Conservation (phyloP, 2,113 vertebrate species). For the Mystacornis crossleyi region DNA sequence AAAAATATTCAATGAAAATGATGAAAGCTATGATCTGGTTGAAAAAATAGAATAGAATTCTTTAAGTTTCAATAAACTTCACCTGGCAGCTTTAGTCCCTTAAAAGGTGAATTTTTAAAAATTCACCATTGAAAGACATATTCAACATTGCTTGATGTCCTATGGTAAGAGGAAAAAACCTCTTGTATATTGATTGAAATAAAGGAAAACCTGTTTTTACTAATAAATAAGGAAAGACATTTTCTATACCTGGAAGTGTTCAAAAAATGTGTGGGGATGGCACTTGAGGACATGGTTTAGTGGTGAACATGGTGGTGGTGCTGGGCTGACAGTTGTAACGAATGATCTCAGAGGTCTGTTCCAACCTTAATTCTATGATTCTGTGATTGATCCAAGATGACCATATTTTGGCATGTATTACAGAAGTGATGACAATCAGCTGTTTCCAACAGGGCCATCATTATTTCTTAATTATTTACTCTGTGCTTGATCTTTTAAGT, state of each 20-base stretch:
- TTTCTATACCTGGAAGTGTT: neutral
- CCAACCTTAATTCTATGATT: neutral
- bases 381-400: neutral
- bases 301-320: neutral
- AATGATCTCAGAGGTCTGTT: neutral
- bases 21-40: neutral
- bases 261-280: neutral
- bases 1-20: neutral
- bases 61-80: neutral
- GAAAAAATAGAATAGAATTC: neutral
- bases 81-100: neutral
- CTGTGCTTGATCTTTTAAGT: neutral
- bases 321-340: neutral
- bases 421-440: neutral
- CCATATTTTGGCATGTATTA: neutral
- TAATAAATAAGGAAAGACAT: neutral
- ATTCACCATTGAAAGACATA: neutral
- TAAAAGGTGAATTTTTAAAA: neutral
- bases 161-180: neutral
- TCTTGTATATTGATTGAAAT: neutral
- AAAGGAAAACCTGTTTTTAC: neutral
- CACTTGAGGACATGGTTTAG: neutral
- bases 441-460: neutral
- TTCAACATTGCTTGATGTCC: neutral
- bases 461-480: neutral